Conservation (phyloP, 2,888 invertebrate genomes). For the Eilema griseolum region DNA sequence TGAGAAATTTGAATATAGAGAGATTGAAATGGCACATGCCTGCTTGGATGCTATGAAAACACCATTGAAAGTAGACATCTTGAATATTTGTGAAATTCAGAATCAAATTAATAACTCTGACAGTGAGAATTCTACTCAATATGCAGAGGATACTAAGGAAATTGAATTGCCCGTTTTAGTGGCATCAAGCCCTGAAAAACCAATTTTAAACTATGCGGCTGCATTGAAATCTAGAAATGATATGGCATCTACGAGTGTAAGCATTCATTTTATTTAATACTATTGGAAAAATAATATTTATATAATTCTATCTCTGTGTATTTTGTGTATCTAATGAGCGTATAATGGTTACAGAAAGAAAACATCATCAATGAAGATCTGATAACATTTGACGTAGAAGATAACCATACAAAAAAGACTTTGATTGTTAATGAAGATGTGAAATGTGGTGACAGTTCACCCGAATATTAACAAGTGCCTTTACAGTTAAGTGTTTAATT, state of each 20-base stretch:
- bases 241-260: slow-evolving; percentile 74
- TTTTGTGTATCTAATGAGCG: neutral
- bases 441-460: slow-evolving; percentile 78
- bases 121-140: slow-evolving; percentile 57
- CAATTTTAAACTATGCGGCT: slow-evolving; percentile 74
- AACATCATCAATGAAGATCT: slow-evolving; percentile 71
- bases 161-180: slow-evolving; percentile 62
- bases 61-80: slow-evolving; percentile 67
- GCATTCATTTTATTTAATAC: slow-evolving; percentile 42
- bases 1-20: slow-evolving; percentile 67
- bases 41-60: slow-evolving; percentile 75
- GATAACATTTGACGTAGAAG: slow-evolving; percentile 79
- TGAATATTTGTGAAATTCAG: slow-evolving; percentile 67
- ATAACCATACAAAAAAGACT: slow-evolving; percentile 68
- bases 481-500: slow-evolving; percentile 54
- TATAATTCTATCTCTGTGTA: neutral
- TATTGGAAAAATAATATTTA: neutral
- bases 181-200: slow-evolving; percentile 59
- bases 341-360: slow-evolving; percentile 66
- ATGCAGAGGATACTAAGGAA: slow-evolving; percentile 60
- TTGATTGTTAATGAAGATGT: slow-evolving; percentile 69
- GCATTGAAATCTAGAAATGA: slow-evolving; percentile 70
- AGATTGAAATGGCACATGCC: slow-evolving; percentile 77
- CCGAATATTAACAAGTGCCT: slow-evolving; percentile 81
- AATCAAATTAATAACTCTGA: slow-evolving; percentile 62